Evolutionary conservation across 2,797 vertebrate genomes (phyloP).

Genomic region (Selene dorsalis): DNA sequence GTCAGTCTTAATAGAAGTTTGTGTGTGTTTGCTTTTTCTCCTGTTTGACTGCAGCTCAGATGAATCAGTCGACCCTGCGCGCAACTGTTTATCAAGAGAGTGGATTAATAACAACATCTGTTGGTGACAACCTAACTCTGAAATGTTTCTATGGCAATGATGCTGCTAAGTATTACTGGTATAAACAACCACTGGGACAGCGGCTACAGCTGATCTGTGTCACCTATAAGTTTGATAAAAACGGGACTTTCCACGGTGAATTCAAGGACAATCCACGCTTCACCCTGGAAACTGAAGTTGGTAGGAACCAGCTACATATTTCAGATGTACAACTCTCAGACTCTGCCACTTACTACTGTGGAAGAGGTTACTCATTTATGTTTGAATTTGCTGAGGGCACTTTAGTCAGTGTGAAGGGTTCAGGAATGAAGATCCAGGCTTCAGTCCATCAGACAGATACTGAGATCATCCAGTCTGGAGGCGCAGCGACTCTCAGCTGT

Average conservation of each 20-base stretch:
- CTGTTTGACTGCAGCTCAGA: slow-evolving; percentile 20
- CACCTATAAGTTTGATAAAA: not conserved
- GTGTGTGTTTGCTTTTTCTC: not conserved
- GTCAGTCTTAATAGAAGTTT: fast-evolving
- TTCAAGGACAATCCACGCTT: slow-evolving; percentile 43
- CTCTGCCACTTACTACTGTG: slow-evolving; percentile 58
- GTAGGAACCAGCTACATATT: slow-evolving; percentile 7
- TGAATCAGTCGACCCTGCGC: not conserved
- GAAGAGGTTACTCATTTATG: not conserved
- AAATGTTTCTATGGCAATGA: slow-evolving; percentile 30
- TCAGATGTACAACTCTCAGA: slow-evolving; percentile 35
- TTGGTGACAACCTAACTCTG: slow-evolving; percentile 28
- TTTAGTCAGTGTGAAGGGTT: slow-evolving; percentile 1
- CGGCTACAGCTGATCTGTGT: slow-evolving; percentile 30
- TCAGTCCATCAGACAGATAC: slow-evolving; percentile 32
- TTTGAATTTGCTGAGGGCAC: slow-evolving; percentile 22
- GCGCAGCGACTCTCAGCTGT: not conserved
- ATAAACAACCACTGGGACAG: slow-evolving; percentile 33
- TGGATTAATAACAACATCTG: slow-evolving; percentile 16
- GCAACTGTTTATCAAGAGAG: slow-evolving; percentile 3
- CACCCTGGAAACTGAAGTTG: not conserved
- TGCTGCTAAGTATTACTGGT: slow-evolving; percentile 45
- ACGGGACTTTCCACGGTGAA: slow-evolving; percentile 19
- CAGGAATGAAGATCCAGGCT: not conserved
- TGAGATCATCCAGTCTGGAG: not conserved